Base-by-base conservation (phyloP, 2,797 vertebrate genomes). In the Lepidocolaptes lacrymiger region DNA sequence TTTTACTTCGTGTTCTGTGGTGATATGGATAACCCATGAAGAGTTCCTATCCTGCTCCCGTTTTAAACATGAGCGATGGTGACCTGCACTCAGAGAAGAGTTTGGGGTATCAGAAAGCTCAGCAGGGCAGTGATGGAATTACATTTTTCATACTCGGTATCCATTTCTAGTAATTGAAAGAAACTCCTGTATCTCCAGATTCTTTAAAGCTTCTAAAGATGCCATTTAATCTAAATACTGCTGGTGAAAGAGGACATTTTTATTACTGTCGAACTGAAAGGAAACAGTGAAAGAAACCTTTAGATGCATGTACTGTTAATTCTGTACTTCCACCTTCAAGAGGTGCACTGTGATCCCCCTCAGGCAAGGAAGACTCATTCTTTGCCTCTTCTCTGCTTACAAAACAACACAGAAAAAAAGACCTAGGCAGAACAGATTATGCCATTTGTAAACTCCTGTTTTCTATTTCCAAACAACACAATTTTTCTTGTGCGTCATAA, bases 131-230 rank as follows among this genome's bases (percentile, higher is more conserved):
- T 5, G 36, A n/a, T 3, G 14, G 37, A 76, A 8, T 41, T 48
- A 7, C 0, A 0, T 32, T 87, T 66, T 69, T 71, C 15, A 9
- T 14, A 2, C 34, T 64, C 0, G 12, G 0, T 44, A 11, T 32
- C 81, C 0, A 27, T 64, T 73, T 46, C 37, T 69, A 26, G n/a
- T 14, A 28, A 34, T 10, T 5, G 30, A 64, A 58, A 51, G 72
- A 52, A 55, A 12, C 6, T 59, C 12, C 30, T 58, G 2, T 18
- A 7, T 51, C 39, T 74, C 34, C 68, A 58, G 28, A 7, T 71
- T 59, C 48, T 74, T 39, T 32, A 27, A 85, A 54, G 28, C 18
- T 73, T 39, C 36, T n/a, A 12, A 74, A 26, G 14, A 13, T 51
- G 30, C 37, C 20, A 1, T 48, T 64, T 41, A 67, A 63, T 72